A percentile compares a stretch with the other conserved stretches of the same genome.
phyloP scores from a whole-genome alignment of 2,797 vertebrate genomes.

The Florisuga fusca region DNA sequence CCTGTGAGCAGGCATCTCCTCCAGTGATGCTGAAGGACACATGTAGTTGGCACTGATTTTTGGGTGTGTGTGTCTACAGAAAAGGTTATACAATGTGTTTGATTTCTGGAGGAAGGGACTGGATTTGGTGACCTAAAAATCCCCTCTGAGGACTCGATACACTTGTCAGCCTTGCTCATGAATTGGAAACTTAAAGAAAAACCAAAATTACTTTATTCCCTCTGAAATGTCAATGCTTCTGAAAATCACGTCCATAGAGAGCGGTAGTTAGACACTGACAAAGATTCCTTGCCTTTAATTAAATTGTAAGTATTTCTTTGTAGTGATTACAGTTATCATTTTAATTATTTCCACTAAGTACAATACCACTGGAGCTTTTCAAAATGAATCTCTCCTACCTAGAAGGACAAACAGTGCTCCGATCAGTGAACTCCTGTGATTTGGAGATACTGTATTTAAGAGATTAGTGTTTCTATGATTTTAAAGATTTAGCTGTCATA shows the following conservation, averaged over 20 bases:
- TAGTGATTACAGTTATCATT: slow-evolving; percentile 44
- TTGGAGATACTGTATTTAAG: slow-evolving; percentile 35
- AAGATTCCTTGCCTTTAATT: slow-evolving; percentile 58
- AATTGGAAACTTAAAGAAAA: background rate
- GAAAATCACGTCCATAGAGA: slow-evolving; percentile 44
- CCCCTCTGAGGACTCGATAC: background rate
- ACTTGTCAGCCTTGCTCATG: background rate
- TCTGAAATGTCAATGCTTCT: slow-evolving; percentile 47
- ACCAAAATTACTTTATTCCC: slow-evolving; percentile 53
- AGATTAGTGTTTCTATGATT: slow-evolving; percentile 32
- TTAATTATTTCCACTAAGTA: slow-evolving; percentile 54
- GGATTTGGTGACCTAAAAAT: background rate
- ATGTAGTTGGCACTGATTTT: background rate
- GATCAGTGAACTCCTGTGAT: background rate
- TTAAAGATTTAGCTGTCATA: slow-evolving; percentile 50
- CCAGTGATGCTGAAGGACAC: background rate
- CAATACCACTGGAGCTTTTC: background rate
- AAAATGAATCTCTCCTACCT: background rate
- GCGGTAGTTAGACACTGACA: slow-evolving; percentile 30
- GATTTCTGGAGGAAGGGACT: background rate
- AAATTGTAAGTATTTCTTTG: slow-evolving; percentile 61
- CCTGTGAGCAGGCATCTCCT: background rate
- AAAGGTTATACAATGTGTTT: background rate
- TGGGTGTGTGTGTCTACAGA: rapidly evolving
- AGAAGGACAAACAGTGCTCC: slow-evolving; percentile 18